Base-by-base conservation (phyloP, 2,797 vertebrate species). In the Dromococcyx pavoninus region DNA sequence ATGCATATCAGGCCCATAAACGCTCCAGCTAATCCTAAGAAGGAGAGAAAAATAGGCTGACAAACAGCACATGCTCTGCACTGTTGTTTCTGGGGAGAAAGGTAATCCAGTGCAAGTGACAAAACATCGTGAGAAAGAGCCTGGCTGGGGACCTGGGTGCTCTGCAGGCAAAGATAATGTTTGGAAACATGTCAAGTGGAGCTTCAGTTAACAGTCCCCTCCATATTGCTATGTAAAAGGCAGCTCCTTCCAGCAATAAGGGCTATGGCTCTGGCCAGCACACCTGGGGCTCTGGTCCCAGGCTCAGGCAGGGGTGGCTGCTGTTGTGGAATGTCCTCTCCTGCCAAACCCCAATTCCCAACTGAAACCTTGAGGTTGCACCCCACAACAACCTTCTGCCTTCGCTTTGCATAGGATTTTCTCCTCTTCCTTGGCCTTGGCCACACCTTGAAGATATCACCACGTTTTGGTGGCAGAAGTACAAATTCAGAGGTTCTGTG, bases 1-100 rank as follows among this genome's bases (percentile, higher is more conserved):
- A 95, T 95, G 93, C 58, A 92, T 91, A 91, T 74, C 32, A 67
- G 62, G 58, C 70, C 83, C 69, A 79, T 71, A 93, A 94, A 87
- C 0, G 7, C 66, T 81, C 17, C 48, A 83, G 82, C 64, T 96
- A 88, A 94, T 86, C 87, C 48, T 33, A 58, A 76, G 62, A 27
- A 91, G 74, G 64, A 61, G 48, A 84, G 87, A 74, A 85, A 81
- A 91, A 28, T 0, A 50, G 57, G 74, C 72, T 89, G 87, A 75
- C 28, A 56, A 82, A 39, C 2, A 23, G 75, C 22, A 67, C 53
- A 10, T 17, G 70, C 76, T 27, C 58, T 7, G 2, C 0, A 1
- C 16, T 64, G 48, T 71, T 48, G 35, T 54, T 91, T 32, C 32
- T 27, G 58, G 56, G 67, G 70, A 88, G 50, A 72, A 61, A 30